Evolutionary conservation across 1,140 invertebrate species (phyloP), one percentile per base, ranked within the genome.

Genomic region (Araneus ventricosus): DNA sequence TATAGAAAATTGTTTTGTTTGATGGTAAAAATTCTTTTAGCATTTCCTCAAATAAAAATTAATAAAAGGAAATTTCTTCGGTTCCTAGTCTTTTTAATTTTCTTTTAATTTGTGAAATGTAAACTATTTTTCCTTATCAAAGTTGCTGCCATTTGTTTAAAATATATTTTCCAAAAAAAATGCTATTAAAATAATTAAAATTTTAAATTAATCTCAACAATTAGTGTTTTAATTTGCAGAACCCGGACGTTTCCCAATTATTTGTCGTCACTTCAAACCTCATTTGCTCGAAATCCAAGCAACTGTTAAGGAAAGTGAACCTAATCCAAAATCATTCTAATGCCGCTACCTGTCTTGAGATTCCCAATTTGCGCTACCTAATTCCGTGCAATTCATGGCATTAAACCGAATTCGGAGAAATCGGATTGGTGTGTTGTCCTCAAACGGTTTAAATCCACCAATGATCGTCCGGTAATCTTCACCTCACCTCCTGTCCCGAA

Each of bases 401-500:
- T 82, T 82, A 82, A 82, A 45, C 24, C 22, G 80, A 82, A 82
- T 52, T 82, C 80, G 24, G 37, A n/a, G 24, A 41, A 41, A 82
- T 82, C 80, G 37, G 80, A 82, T 82, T 82, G 80, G 80, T 52
- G 39, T 37, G 70, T 34, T 37, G 70, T 75, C 17, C 80, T 75
- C 70, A 75, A 75, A 75, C 30, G 70, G 34, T 34, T 52, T 30
- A 52, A 82, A 82, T 82, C 80, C 80, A 82, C 80, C 80, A 82
- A 82, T 82, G 80, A 82, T 82, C 37, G 80, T 52, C 39, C 80
- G 41, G 80, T 82, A 52, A 82, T 82, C 80, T 82, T 52, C 80
- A 37, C 80, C 14, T 82, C 41, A n/a, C 80, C 37, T 82, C 80
- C 41, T 82, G 70, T 75, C 70, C 70, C 17, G 70, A 75, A 75